phyloP scores from a whole-genome alignment of 1,140 invertebrate species.

The Himalopsyche phryganea region DNA sequence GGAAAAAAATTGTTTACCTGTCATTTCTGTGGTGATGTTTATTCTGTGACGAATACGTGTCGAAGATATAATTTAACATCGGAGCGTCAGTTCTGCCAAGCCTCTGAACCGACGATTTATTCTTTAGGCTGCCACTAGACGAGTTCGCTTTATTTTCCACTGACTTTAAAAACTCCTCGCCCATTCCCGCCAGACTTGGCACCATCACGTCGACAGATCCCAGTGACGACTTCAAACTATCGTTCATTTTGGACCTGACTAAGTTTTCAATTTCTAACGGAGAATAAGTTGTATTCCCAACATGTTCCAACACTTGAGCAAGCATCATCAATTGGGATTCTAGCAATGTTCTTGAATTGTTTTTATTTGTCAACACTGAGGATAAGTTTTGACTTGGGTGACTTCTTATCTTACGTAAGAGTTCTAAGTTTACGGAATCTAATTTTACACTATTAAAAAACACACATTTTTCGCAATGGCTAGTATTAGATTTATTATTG shows the following conservation, averaged over 20 bases:
- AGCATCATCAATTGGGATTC: no score
- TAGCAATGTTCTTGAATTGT: no score
- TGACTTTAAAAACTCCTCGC: background rate
- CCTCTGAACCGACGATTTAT: slow-evolving; percentile 27
- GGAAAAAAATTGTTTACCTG: slow-evolving; percentile 49
- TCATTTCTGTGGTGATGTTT: slow-evolving; percentile 63
- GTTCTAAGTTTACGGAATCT: no score
- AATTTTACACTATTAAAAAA: no score
- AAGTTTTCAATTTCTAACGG: no score
- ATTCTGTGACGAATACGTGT: slow-evolving; percentile 62
- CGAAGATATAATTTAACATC: slow-evolving; percentile 70
- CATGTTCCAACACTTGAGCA: no score
- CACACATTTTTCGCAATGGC: no score
- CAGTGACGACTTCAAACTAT: slow-evolving; percentile 22
- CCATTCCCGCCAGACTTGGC: slow-evolving; percentile 5
- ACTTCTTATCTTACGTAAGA: no score
- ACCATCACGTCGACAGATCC: slow-evolving; percentile 28
- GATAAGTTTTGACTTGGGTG: no score
- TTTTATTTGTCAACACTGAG: no score
- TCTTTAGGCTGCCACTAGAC: slow-evolving; percentile 3
- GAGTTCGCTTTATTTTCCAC: background rate
- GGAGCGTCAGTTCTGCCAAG: slow-evolving; percentile 60
- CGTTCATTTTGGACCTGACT: background rate
- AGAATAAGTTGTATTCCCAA: no score
- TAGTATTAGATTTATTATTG: no score